Evolutionary conservation across 2,113 vertebrate genomes (phyloP).

Genomic region (Neolamprologus modestus): DNA sequence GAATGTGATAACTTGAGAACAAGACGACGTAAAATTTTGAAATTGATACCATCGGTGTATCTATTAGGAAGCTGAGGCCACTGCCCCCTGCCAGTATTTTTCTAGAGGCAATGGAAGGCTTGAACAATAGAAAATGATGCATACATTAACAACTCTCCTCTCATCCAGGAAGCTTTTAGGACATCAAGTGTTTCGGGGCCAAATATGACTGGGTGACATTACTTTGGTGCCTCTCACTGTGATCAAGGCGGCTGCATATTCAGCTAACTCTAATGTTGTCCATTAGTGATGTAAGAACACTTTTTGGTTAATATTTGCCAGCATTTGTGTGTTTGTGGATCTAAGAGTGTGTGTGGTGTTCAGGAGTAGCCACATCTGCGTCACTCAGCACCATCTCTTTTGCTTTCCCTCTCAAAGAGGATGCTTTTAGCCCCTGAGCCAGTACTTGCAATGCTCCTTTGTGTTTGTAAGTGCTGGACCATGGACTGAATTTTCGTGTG

Average conservation of each 20-base stretch:
- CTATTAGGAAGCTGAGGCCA: neutral
- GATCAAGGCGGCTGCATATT: neutral
- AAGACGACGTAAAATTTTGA: rapidly evolving
- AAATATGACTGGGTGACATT: neutral
- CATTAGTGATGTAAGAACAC: neutral
- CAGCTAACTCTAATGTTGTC: neutral
- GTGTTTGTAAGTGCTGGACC: conserved; percentile 21
- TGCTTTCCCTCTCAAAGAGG: conserved; percentile 13
- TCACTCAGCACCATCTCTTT: conserved; percentile 5
- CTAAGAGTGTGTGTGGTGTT: neutral
- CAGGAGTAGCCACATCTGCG: neutral
- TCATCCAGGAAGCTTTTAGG: neutral
- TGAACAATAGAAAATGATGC: neutral
- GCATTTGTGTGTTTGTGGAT: neutral
- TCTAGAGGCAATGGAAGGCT: neutral
- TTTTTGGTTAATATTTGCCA: neutral
- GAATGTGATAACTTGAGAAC: neutral
- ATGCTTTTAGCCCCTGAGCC: conserved; percentile 35
- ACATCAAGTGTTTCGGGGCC: neutral
- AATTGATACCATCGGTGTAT: neutral
- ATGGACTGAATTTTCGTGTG: neutral
- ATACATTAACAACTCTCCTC: neutral
- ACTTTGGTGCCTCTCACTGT: neutral
- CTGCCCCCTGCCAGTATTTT: neutral
- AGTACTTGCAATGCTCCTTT: neutral